Conservation (phyloP, 1,140 invertebrate species). For the Leptoteleia sp. region DNA sequence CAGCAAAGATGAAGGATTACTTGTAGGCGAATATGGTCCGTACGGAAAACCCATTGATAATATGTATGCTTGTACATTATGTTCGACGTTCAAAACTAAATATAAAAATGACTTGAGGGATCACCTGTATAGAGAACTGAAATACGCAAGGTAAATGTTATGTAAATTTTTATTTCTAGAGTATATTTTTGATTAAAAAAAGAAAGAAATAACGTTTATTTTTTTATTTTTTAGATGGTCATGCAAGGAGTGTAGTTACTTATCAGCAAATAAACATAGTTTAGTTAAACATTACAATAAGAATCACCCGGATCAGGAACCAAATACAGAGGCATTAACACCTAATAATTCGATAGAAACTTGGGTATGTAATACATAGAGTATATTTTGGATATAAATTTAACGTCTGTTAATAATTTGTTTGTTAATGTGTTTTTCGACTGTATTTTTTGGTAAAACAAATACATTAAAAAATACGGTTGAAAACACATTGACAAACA, state of each 20-base stretch:
- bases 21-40: conserved; percentile 51
- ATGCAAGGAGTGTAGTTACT: conserved; percentile 74
- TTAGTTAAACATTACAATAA: conserved; percentile 73
- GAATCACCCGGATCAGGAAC: conserved; percentile 67
- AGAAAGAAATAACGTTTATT: conserved; percentile 1
- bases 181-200: conserved; percentile 7
- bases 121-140: conserved; percentile 83
- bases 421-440: no score
- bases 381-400: no score
- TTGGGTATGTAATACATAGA: no score
- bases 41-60: conserved; percentile 77
- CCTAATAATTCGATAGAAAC: conserved; percentile 73
- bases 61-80: conserved; percentile 82
- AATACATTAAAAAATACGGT: no score
- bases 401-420: no score
- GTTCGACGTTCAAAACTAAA: conserved; percentile 80
- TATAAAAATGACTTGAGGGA: conserved; percentile 81
- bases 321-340: conserved; percentile 63
- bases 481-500: no score
- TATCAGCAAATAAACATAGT: conserved; percentile 69
- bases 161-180: conserved; percentile 65
- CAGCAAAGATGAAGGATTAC: neutral
- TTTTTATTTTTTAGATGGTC: conserved; percentile 67
- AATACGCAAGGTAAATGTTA: conserved; percentile 76
- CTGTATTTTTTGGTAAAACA: no score